These are phyloP conservation scores for Semicossyphus pulcher DNA, from an alignment of 2,113 vertebrate species.

Conservation along the genomic window DNA sequence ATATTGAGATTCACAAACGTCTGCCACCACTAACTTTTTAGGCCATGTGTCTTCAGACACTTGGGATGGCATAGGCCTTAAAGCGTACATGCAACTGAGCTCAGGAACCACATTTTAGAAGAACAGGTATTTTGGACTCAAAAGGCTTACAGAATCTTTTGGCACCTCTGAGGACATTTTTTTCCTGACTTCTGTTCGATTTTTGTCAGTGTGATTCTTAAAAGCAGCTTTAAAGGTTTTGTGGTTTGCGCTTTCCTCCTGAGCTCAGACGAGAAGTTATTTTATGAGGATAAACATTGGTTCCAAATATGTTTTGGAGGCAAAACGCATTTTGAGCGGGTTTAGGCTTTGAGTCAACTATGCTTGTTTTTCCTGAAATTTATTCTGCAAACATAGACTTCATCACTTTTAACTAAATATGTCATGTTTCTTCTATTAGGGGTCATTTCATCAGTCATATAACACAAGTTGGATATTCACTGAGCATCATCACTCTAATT, in stretches of 20 bases:
- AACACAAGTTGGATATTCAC: no score
- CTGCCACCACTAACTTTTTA: not conserved
- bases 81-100: not conserved
- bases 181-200: not conserved
- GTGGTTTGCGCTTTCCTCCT: conserved; percentile 28
- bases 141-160: not conserved
- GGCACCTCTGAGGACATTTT: conserved; percentile 7
- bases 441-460: conserved; percentile 1
- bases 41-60: not conserved
- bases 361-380: conserved; percentile 23
- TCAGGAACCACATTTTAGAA: not conserved
- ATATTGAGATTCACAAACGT: conserved; percentile 4
- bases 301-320: conserved; percentile 62
- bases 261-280: conserved; percentile 31
- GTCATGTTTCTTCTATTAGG: not conserved
- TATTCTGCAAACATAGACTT: conserved; percentile 20
- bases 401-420: not conserved
- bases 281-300: conserved; percentile 54
- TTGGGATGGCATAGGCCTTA: not conserved
- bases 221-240: conserved; percentile 48
- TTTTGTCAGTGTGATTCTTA: conserved; percentile 19
- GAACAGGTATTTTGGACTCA: not conserved
- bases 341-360: conserved; percentile 49
- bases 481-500: no score
- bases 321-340: conserved; percentile 29